Evolutionary conservation across 2,797 vertebrate genomes (phyloP).

Genomic region (Poecilia velifera): DNA sequence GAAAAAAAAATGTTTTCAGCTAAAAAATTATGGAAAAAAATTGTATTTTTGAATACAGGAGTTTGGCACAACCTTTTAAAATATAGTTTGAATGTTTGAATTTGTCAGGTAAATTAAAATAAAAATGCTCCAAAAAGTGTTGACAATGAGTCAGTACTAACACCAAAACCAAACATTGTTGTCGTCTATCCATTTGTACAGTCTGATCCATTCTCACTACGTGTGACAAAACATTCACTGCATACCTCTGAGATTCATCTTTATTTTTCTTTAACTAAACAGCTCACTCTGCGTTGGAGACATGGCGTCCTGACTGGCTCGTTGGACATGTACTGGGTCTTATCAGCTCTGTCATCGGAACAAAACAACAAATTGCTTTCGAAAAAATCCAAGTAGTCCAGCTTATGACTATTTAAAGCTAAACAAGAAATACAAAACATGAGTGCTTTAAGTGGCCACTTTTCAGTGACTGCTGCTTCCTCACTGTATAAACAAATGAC

Average conservation of each 20-base stretch:
- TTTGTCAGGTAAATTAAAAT: background rate
- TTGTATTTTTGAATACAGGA: background rate
- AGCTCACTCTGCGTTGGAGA: background rate
- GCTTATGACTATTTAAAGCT: background rate
- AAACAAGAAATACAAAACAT: background rate
- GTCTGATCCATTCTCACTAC: background rate
- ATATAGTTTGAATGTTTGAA: background rate
- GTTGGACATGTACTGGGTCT: background rate
- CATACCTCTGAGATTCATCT: background rate
- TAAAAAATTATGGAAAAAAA: background rate
- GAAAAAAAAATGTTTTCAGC: background rate
- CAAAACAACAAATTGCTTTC: background rate
- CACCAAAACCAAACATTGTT: background rate
- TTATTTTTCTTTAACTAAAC: background rate
- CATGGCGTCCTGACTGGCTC: background rate
- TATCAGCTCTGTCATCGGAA: background rate
- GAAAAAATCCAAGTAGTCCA: background rate
- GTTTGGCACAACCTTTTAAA: background rate
- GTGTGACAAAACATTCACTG: background rate
- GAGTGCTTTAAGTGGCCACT: background rate
- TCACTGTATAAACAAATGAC: background rate
- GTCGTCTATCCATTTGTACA: background rate
- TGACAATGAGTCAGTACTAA: background rate
- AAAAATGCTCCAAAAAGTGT: background rate
- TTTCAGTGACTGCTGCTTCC: background rate